Evolutionary conservation across 2,888 invertebrate species (phyloP), one percentile per base, ranked within the genome.

Genomic region (Lepas anatifera): DNA sequence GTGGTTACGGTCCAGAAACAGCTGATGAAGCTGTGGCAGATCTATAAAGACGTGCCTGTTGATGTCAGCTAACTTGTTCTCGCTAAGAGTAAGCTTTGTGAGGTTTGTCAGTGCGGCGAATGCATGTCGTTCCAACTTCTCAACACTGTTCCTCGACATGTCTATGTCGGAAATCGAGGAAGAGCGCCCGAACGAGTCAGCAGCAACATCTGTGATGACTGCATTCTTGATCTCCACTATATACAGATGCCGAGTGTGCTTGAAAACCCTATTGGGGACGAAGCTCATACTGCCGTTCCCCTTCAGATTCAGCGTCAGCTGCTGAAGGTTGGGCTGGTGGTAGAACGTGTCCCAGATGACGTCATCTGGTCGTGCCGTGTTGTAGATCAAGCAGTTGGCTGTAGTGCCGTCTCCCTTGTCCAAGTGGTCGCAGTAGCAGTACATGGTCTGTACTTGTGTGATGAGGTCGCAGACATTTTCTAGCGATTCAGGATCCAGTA

Each of bases 311-410:
- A 86, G 84, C 74, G 90, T 79, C 76, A 85, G 58, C 58, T 32
- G 58, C 32, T 58, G 58, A 29, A 58, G 32, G 32, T 8, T 84
- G 18, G 69, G 46, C 70, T 91, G 90, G 43, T 88, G 87, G 32
- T 85, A 83, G 79, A 90, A 89, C 77, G 87, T 84, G 74, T 85
- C 85, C 90, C 91, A 91, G 76, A 88, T 69, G 35, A 68, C 64
- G 70, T 74, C 74, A 18, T 66, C 66, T 11, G 85, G 84, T 77
- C 88, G 84, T 63, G 86, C 86, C 52, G 84, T 84, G 75, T 85
- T 86, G 80, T 89, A 87, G 66, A 91, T 85, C 86, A 87, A 87
- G 78, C 92, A 92, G 79, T 88, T 89, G 67, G 88, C 89, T 75
- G 87, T 87, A 63, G 87, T 86, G 32, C 87, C 88, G 76, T 85